Evolutionary conservation across 2,113 vertebrate species (phyloP), one percentile per base, ranked within the genome.

Genomic region (Aythya baeri): DNA sequence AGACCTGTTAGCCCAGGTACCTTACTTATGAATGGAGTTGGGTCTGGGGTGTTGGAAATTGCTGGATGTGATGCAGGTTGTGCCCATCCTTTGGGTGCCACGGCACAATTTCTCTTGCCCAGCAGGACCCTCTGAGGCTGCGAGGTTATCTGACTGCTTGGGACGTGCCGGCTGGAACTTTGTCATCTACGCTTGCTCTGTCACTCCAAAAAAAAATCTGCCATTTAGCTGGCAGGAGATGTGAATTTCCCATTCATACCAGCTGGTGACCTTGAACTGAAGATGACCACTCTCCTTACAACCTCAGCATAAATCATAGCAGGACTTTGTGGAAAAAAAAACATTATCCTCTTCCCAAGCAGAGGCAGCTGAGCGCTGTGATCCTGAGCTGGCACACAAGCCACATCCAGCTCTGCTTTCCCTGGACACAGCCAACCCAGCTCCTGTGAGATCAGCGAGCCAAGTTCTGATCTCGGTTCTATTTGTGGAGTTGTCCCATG

Each of bases 181-280:
- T 86, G 81, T 49, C 54, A 70, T n/a, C 74, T 36, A 49, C 49
- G 27, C 83, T 87, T 57, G 83, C 86, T 93, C 57, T 92, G 77
- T 72, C 80, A 65, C 86, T 87, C 74, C 87, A 84, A 65, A 84
- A 65, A 65, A 89, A 88, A 70, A 73, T 25, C 84, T 82, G 66
- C 62, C 11, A 0, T 68, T 85, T 72, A 67, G 83, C 89, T 91
- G 91, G 86, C 77, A 61, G 3, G 38, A 75, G 83, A 72, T 0
- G 0, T 34, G 58, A 79, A 84, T 84, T 75, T 71, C 17, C 74
- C 70, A 18, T 82, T 84, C 6, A 0, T 61, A 77, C 86, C 93
- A 93, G 83, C 83, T 89, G 95, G 83, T 87, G 72, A 61, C 66
- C 74, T 72, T 75, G 73, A 71, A 57, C 70, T 75, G 55, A 88